These are phyloP conservation scores for Speoplatyrhinus poulsoni DNA, from an alignment of 2,113 vertebrate species.

Conservation along the genomic window DNA sequence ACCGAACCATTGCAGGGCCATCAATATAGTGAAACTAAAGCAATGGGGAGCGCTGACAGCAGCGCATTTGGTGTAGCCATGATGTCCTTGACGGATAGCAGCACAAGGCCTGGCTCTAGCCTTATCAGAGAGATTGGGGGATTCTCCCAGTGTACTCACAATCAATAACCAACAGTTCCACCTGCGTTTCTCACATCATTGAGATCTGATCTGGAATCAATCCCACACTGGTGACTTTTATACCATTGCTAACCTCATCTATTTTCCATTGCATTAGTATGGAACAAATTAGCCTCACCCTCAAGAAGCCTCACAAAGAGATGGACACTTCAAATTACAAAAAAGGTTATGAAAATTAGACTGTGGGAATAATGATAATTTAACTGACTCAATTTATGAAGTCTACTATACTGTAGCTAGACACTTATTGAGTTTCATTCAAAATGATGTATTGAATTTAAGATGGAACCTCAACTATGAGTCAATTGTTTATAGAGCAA, in stretches of 20 bases:
- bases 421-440: constrained; percentile 29
- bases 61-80: constrained; percentile 57
- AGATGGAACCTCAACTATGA: constrained; percentile 7
- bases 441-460: constrained; percentile 24
- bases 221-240: constrained; percentile 51
- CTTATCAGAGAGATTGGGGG: constrained; percentile 51
- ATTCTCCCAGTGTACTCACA: constrained; percentile 48
- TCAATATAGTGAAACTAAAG: constrained; percentile 21
- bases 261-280: constrained; percentile 69
- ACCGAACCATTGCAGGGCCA: no score
- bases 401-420: constrained; percentile 20
- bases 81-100: constrained; percentile 55
- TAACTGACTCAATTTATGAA: background rate
- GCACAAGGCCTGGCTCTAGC: constrained; percentile 43
- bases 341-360: constrained; percentile 25
- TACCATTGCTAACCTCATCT: constrained; percentile 59
- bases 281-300: constrained; percentile 52
- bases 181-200: constrained; percentile 67
- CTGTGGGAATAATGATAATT: background rate
- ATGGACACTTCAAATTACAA: constrained; percentile 27
- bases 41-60: constrained; percentile 55
- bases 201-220: constrained; percentile 72
- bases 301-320: constrained; percentile 9
- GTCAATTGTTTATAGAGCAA: constrained; percentile 23
- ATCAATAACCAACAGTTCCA: constrained; percentile 61